Evolutionary conservation across 2,888 invertebrate genomes (phyloP), one percentile per base, ranked within the genome.

Genomic region (Athripsodes cinereus): DNA sequence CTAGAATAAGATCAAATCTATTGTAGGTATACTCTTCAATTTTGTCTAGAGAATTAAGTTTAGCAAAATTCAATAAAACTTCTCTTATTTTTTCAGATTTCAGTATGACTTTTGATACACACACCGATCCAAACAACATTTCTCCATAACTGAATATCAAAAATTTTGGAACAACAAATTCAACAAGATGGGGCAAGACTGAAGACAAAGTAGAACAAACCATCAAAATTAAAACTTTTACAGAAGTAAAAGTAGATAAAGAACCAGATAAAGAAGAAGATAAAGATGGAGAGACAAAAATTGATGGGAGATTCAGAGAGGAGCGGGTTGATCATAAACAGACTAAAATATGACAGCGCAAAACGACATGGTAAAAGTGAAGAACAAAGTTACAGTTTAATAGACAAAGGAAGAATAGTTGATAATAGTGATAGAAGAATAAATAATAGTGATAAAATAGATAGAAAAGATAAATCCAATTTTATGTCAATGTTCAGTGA

Each of bases 401-500:
- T 47, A 20, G 47, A 19, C 5, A 47, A 20, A 10, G 21, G 21
- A 20, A 47, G 20, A 19, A 5, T 16, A 44, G 16, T 18, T 19
- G 46, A 46, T 6, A 16, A 8, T 31, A 40, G 40, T 40, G 40
- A 40, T 16, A 40, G 40, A 26, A 26, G 26, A 10, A 26, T 26
- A 6, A 26, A 10, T 26, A 10, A 26, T 26, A 26, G 26, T 26
- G 26, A 6, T 6, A 26, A 10, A 26, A 26, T 10, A 26, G 26
- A 48, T n/a, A 48, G 19, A 20, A 18, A 19, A 13, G 48, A 48
- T 13, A 48, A 21, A 21, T 47, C 40, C 2, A 55, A 26, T 22
- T 44, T 62, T 2, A 44, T 60, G 53, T 34, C 31, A 20, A 49
- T 52, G 44, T 47, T 62, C 16, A 60, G 62, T 62, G 62, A 62